Percentiles rank a stretch among this genome's conserved stretches.
phyloP scores from a whole-genome alignment of 2,113 vertebrate species.

The Corythaeola cristata region DNA sequence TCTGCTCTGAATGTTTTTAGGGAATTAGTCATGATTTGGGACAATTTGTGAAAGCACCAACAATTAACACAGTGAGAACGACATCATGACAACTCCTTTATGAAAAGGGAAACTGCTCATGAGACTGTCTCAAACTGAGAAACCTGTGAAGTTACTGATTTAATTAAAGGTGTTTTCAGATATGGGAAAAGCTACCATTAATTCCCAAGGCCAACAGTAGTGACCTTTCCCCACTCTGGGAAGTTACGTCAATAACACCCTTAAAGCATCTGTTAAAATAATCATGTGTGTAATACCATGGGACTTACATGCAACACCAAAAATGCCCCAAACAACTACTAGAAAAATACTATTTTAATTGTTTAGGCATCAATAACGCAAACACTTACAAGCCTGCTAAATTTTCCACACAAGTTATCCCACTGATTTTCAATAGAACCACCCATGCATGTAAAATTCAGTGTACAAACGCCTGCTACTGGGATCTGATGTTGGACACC shows the following conservation, averaged over 20 bases:
- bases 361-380: slow-evolving; percentile 6
- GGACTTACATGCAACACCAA: neutral
- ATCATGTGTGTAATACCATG: neutral
- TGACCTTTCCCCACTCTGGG: neutral
- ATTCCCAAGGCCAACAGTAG: neutral
- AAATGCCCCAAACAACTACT: neutral
- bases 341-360: slow-evolving; percentile 29
- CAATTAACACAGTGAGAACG: neutral
- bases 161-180: neutral
- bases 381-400: neutral
- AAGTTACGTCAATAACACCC: neutral
- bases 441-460: neutral
- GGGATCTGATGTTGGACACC: neutral
- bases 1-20: neutral
- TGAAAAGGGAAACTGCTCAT: neutral
- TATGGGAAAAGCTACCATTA: neutral
- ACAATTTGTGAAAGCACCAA: neutral
- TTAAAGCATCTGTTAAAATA: neutral
- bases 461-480: neutral
- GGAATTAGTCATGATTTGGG: neutral
- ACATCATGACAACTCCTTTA: neutral
- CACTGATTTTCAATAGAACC: slow-evolving; percentile 1
- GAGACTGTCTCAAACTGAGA: neutral
- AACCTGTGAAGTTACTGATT: fast-evolving
- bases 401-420: slow-evolving; percentile 21